Percentiles rank a stretch among this genome's conserved stretches.
Evolutionary conservation across 2,113 vertebrate genomes (phyloP).

Genomic region (Phrynocephalus versicolor): DNA sequence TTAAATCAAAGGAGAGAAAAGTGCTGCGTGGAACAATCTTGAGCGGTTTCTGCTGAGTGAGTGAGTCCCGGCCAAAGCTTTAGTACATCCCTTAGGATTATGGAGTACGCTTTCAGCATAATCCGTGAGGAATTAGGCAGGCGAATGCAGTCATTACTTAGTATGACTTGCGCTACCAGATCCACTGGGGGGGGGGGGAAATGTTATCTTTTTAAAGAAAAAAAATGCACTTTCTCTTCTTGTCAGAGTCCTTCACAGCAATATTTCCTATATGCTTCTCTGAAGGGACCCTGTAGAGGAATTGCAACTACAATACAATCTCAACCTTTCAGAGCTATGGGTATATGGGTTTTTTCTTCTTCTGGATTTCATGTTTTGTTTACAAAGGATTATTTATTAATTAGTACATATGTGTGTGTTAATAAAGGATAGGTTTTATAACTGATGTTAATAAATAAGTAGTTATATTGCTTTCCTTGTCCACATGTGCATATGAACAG

Average conservation of each 20-base stretch:
- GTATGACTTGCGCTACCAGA: conserved; percentile 55
- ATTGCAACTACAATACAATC: not conserved
- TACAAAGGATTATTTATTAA: not conserved
- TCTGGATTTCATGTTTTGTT: not conserved
- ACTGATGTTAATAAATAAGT: not conserved
- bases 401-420: too few relatives aligned
- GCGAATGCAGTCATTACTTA: conserved; percentile 64
- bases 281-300: not conserved
- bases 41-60: conserved; percentile 70
- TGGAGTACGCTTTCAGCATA: conserved; percentile 59
- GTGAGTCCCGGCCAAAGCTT: conserved; percentile 63
- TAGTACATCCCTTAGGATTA: conserved; percentile 68
- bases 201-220: conserved; percentile 56
- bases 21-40: conserved; percentile 61
- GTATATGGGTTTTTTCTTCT: too few relatives aligned
- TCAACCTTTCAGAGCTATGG: not conserved
- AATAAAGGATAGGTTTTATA: too few relatives aligned
- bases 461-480: not conserved
- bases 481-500: not conserved
- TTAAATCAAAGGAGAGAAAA: conserved; percentile 64
- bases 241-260: conserved; percentile 29
- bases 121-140: conserved; percentile 66
- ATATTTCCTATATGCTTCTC: conserved; percentile 44
- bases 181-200: conserved; percentile 8
- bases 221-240: conserved; percentile 49